Base-by-base conservation (phyloP, 2,888 invertebrate species). In the Periphyllus acericola region DNA sequence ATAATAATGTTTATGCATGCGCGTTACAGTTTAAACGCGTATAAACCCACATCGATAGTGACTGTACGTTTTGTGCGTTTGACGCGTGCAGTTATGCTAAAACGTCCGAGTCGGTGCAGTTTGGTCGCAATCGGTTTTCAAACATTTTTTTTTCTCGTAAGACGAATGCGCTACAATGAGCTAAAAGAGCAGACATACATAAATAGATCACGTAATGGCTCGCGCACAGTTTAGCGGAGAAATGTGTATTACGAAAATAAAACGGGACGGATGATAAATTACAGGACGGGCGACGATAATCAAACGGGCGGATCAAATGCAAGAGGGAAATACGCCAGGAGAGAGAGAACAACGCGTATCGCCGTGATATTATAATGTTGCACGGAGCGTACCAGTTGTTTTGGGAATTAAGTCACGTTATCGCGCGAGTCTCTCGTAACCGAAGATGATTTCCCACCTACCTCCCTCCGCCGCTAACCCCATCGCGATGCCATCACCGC, bases 351-450 rank as follows among this genome's bases (percentile, higher is more conserved):
- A 34, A 25, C 9, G 36, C 40, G 11, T 71, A 25, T 9, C 21
- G 36, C 21, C n/a, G n/a, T n/a, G n/a, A n/a, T n/a, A n/a, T n/a
- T n/a, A n/a, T n/a, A n/a, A n/a, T n/a, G n/a, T n/a, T n/a, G n/a
- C n/a, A n/a, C n/a, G 4, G n/a, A 3, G 21, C 6, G 60, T 36
- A n/a, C 34, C 60, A 34, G 55, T 60, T 52, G 17, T 79, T 80
- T 66, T 11, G 46, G 25, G 25, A 79, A 79, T n/a, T 79, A n/a
- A 66, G 80, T 80, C 66, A 66, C 80, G 60, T 80, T 60, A 36
- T 60, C 36, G 60, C 79, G 34, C 32, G 36, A 60, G 79, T 60
- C 21, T 32, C n/a, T 9, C 52, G 32, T 32, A 32, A 19, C 25
- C 14, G 52, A 17, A 4, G 32, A 55, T 79, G 55, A 21, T n/a